Evolutionary conservation across 2,888 invertebrate species (phyloP), one percentile per base, ranked within the genome.

Genomic region (Phragmatobia fuliginosa): DNA sequence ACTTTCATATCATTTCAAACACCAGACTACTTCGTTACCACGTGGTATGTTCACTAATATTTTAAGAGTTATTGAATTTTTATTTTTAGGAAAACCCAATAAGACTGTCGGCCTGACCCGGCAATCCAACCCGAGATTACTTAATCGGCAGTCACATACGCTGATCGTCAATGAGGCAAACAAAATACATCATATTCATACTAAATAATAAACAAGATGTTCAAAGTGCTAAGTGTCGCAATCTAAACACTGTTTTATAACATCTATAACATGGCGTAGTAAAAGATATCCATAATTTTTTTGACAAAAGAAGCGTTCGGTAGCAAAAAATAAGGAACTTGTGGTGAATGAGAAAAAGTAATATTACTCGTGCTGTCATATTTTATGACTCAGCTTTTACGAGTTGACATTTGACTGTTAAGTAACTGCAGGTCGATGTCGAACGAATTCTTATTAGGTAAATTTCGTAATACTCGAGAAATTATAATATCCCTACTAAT

Each of bases 351-450:
- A 63, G 49, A 62, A 67, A 72, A 58, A 38, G 69, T 71, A 70
- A 70, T 68, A 68, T 74, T 61, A 62, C 72, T 73, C 70, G 71
- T 73, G 72, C 67, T 67, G 67, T 75, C 59, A 67, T 67, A 64
- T 73, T 73, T 75, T 70, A 72, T 65, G 68, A 66, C 60, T 69
- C 56, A n/a, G 41, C 2, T 58, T 75, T 74, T 75, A 75, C 66
- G 75, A 72, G 61, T 73, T 75, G 28, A 61, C 56, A 60, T 70
- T 62, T 62, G 49, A 68, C 68, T 33, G 56, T 33, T 56, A 18
- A 11, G 18, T 31, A 62, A 49, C 45, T 45, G 18, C 25, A 18
- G 4, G 67, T 10, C 61, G 18, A 5, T 62, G 28, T n/a, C 41
- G 8, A 45, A 41, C 18, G 18, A 41, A 16, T 41, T 49, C n/a